These are phyloP conservation scores for Epinephelus cyanopodus DNA, from an alignment of 2,113 vertebrate genomes.

Conservation along the genomic window DNA sequence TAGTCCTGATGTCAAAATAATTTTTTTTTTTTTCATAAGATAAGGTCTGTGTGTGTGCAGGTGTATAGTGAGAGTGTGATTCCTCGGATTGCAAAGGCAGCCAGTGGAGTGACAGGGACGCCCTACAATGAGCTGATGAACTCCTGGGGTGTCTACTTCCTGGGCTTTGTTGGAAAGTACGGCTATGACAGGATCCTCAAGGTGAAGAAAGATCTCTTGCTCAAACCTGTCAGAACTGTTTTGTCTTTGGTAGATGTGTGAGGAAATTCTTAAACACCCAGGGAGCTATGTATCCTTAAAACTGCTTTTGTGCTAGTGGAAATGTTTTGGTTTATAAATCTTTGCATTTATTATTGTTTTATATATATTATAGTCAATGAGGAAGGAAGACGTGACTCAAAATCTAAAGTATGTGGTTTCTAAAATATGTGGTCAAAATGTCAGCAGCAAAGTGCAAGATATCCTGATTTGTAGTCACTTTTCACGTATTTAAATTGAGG, in stretches of 20 bases:
- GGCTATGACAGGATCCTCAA: slow-evolving; percentile 86
- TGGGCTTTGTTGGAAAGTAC: slow-evolving; percentile 86
- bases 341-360: not conserved
- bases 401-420: too few relatives aligned
- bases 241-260: slow-evolving; percentile 7
- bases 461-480: not conserved
- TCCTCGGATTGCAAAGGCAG: slow-evolving; percentile 83
- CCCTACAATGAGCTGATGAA: slow-evolving; percentile 87
- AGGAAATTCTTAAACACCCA: not conserved
- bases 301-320: not conserved
- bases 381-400: not conserved
- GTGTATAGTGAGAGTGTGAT: slow-evolving; percentile 85
- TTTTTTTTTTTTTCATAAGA: not conserved
- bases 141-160: slow-evolving; percentile 86
- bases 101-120: slow-evolving; percentile 83
- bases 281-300: not conserved
- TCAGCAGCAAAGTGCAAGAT: not conserved
- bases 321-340: not conserved
- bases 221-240: slow-evolving; percentile 7
- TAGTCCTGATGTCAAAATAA: not conserved
- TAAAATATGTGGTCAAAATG: not conserved
- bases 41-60: slow-evolving; percentile 56
- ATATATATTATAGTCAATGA: not conserved
- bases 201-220: slow-evolving; percentile 61
- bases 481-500: too few relatives aligned